Evolutionary conservation across 2,888 invertebrate genomes (phyloP).

Genomic region (Tipula helvola): DNA sequence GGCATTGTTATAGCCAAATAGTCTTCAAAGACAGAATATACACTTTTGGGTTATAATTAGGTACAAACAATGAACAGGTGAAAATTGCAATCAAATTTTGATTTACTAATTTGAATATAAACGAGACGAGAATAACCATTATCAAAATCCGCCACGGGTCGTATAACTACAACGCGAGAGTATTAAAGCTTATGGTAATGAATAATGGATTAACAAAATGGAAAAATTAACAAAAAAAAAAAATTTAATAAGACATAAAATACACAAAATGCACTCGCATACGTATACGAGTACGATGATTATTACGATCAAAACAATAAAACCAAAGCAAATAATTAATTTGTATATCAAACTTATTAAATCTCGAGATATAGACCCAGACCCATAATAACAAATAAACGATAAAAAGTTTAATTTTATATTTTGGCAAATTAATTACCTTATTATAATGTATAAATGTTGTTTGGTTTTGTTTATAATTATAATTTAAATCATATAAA

Average conservation of each 20-base stretch:
- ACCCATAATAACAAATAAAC: not conserved
- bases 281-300: not conserved
- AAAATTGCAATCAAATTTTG: too few species aligned
- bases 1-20: too few species aligned
- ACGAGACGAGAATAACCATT: not conserved
- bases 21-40: too few species aligned
- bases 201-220: not conserved
- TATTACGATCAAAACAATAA: not conserved
- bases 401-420: not conserved
- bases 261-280: not conserved
- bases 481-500: not conserved
- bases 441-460: not conserved
- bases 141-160: not conserved
- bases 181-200: not conserved
- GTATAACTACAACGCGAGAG: not conserved
- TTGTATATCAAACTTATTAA: not conserved
- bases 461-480: not conserved
- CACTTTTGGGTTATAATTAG: too few species aligned
- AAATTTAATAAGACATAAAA: not conserved
- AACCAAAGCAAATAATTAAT: not conserved
- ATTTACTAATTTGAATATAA: not conserved
- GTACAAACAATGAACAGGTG: too few species aligned
- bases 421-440: not conserved
- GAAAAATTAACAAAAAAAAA: not conserved
- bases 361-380: not conserved